Percentiles rank a stretch among this genome's conserved stretches.
These are phyloP conservation scores for Tympanoctomys barrerae DNA, from an alignment of 2,797 vertebrate species.

Conservation along the genomic window DNA sequence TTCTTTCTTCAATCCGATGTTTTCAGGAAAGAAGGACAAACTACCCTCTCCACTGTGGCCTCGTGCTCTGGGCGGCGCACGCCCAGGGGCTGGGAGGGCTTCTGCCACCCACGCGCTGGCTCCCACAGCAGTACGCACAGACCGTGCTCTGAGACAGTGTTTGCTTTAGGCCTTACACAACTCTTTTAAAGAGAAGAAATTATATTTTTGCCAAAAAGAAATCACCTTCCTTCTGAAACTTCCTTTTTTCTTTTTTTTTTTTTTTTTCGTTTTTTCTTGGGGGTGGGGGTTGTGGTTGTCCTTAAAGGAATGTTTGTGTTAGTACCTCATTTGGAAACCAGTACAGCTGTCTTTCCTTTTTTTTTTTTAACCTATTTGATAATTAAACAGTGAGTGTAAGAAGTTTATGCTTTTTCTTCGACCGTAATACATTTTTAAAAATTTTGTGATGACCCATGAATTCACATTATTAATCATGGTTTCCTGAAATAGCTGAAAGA, in stretches of 20 bases:
- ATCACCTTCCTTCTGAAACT: slow-evolving; percentile 57
- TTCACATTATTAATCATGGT: slow-evolving; percentile 63
- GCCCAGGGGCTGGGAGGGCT: slow-evolving; percentile 16
- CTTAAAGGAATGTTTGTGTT: slow-evolving; percentile 40
- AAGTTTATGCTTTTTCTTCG: slow-evolving; percentile 60
- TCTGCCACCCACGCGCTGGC: slow-evolving; percentile 15
- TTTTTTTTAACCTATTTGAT: slow-evolving; percentile 46
- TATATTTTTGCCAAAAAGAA: slow-evolving; percentile 81
- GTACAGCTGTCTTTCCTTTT: slow-evolving; percentile 17
- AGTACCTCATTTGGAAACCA: slow-evolving; percentile 65
- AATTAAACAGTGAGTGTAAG: slow-evolving; percentile 75
- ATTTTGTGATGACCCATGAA: slow-evolving; percentile 73
- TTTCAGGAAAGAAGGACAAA: slow-evolving; percentile 55
- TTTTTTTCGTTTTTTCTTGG: too few species aligned
- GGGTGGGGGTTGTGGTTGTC: too few species aligned
- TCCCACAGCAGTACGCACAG: slow-evolving; percentile 68
- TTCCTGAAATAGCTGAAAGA: slow-evolving; percentile 73
- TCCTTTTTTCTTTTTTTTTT: not conserved
- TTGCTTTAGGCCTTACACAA: slow-evolving; percentile 72
- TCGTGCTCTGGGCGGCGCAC: not conserved
- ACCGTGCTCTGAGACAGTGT: slow-evolving; percentile 68
- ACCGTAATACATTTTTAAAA: slow-evolving; percentile 9
- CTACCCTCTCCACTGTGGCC: slow-evolving; percentile 40
- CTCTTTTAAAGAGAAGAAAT: slow-evolving; percentile 81
- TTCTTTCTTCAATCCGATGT: slow-evolving; percentile 79